These are phyloP conservation scores for Troglohyphantes excavatus DNA, from an alignment of 2,888 invertebrate genomes.

Conservation along the genomic window DNA sequence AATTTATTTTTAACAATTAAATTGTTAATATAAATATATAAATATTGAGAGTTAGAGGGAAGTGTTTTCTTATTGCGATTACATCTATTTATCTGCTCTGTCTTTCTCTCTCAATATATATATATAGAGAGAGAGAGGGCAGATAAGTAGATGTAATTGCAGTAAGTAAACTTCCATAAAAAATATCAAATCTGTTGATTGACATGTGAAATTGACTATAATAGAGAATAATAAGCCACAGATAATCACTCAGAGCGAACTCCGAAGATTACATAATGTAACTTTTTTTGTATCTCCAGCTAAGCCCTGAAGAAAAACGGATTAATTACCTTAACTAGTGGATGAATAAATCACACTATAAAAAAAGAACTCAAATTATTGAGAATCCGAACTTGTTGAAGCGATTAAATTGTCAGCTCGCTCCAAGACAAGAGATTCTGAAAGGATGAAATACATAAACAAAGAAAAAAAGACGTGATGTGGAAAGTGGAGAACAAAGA, in stretches of 20 bases:
- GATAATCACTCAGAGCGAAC: not conserved
- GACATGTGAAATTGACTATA: not conserved
- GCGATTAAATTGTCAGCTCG: slow-evolving; percentile 16
- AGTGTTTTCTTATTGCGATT: too few relatives aligned
- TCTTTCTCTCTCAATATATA: too few relatives aligned
- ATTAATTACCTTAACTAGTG: not conserved
- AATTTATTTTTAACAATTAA: too few relatives aligned
- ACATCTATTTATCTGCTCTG: too few relatives aligned
- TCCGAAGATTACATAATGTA: too few relatives aligned
- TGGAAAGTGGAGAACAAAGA: not conserved
- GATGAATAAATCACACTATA: not conserved
- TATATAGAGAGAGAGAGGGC: too few relatives aligned
- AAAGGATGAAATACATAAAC: not conserved
- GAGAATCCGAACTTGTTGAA: slow-evolving; percentile 9
- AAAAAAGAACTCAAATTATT: not conserved
- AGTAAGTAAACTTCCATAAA: too few relatives aligned
- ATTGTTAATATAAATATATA: too few relatives aligned
- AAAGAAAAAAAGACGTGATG: not conserved
- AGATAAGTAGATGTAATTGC: too few relatives aligned
- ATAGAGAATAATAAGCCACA: not conserved
- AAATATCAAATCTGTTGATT: not conserved
- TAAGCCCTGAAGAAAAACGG: not conserved
- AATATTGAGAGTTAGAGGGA: too few relatives aligned
- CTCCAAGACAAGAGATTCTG: not conserved
- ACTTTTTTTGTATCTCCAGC: not conserved